Evolutionary conservation across 2,797 vertebrate species (phyloP), one percentile per base, ranked within the genome.

Genomic region (Acrossocheilus fasciatus): DNA sequence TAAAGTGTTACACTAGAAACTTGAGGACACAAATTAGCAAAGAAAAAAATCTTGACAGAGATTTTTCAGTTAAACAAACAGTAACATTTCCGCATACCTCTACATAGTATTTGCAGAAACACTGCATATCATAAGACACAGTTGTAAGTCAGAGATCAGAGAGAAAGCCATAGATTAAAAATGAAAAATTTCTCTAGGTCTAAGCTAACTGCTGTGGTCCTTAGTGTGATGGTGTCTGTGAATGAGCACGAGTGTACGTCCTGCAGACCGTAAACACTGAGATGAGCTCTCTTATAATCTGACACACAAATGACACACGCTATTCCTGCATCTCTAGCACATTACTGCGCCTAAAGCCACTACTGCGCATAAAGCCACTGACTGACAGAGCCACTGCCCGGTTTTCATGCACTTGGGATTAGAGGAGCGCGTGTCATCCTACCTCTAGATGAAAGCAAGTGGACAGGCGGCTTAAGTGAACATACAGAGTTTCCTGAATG

Each of bases 281-380:
- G 75, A 77, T 72, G 20, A 83, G 52, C 76, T 80, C 18, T 45
- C 18, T 41, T 39, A 62, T 89, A 87, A 89, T 89, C 78, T 88
- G 88, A 88, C 87, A 90, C 41, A 26, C 66, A 78, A 81, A 88
- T 87, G 87, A 83, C 80, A 85, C 54, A 85, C 23, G 39, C 64
- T 45, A 70, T 89, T 86, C 74, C 83, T 76, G 69, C 85, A 85
- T 83, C 81, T 88, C 54, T 26, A 57, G 81, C 77, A 86, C 73
- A 85, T 80, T 82, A 87, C 86, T 54, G 47, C 41, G 74, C 68
- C 41, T 6, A 78, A 77, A 57, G 20, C 70, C 26, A 64, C 62
- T 30, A 30, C 62, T 64, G 62, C 52, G 59, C 74, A 79, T 82
- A 82, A 86, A 77, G 47, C 66, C 66, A 52, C 23, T 43, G 81